Base-by-base conservation (phyloP, 1,140 invertebrate genomes). In the Thaumetopoea pityocampa region DNA sequence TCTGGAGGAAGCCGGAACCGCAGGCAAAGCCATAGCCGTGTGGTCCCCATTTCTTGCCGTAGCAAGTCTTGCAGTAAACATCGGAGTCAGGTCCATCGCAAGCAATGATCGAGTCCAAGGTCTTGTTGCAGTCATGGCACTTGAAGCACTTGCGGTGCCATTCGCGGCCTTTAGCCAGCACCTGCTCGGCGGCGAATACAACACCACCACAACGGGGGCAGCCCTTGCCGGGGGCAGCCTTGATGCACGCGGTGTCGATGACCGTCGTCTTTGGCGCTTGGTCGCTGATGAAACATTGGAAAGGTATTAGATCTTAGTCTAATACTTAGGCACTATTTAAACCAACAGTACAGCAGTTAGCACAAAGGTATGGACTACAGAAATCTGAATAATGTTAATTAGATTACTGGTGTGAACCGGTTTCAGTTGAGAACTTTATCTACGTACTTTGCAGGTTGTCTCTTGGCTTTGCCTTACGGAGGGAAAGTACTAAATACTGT, bases 61-160 rank as follows among this genome's bases (percentile, higher is more conserved):
- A 96, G 83, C 94, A 96, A 51, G 93, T 94, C 77, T 94, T 96
- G 85, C 96, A 99, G 85, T 96, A 98, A 27, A 99, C 92, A 51
- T 97, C 93, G 46, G 88, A 89, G 64, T 96, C 93, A 16, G 95
- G 94, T 14, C 95, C 95, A 68, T 96, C 95, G 70, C 95, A 96
- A 52, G 95, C 96, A 55, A 94, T 94, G 67, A 96, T 96, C 9
- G 96, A 98, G 71, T 98, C 96, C 30, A 98, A 87, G 10, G 93
- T 94, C 67, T 96, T 96, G 57, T 91, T 93, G 83, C 97, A 99
- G 57, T 95, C 94, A 76, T 88, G 92, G 83, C 97, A 99, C 81
- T 98, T 99, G 89, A 97, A 98, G 87, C 97, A 99, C 85, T 98
- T 98, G 87, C 97, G 91, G 88, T 95, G 97, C 96, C 96, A 99